phyloP scores from a whole-genome alignment of 2,797 vertebrate genomes.

The Phoebastria nigripes region DNA sequence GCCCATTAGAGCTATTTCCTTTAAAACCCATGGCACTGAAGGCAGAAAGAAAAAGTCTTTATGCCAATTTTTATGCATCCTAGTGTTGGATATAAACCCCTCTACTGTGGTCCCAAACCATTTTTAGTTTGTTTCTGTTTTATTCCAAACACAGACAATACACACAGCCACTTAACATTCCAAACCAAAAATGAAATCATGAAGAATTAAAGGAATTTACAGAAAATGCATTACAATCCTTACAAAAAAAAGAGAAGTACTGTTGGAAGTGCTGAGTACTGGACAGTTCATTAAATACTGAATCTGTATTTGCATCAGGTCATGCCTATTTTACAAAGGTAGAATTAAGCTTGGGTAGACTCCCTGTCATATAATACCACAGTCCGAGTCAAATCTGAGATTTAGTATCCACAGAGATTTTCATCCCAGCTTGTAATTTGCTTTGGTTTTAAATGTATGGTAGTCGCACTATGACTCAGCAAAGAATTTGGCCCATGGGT shows the following conservation, averaged over 20 bases:
- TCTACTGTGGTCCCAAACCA: background rate
- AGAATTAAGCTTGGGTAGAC: background rate
- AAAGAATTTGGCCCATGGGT: background rate
- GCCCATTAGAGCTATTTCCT: conserved; percentile 60
- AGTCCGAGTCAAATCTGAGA: background rate
- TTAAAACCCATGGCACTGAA: conserved; percentile 57
- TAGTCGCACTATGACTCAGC: background rate
- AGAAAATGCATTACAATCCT: background rate
- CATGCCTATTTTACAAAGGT: background rate
- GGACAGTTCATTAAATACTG: background rate
- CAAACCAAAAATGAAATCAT: conserved; percentile 13
- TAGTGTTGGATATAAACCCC: background rate
- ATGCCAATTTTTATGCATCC: conserved; percentile 33
- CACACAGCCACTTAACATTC: background rate
- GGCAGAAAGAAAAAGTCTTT: conserved; percentile 7
- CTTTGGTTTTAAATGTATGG: background rate
- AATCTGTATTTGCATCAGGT: background rate
- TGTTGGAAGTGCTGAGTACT: background rate
- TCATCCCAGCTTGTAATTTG: background rate
- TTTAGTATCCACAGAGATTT: background rate
- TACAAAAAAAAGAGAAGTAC: background rate
- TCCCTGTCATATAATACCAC: background rate
- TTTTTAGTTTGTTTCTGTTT: conserved; percentile 54
- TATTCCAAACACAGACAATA: background rate
- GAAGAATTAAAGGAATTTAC: background rate